Evolutionary conservation across 2,888 invertebrate species (phyloP).

Genomic region (Eulithis testata): DNA sequence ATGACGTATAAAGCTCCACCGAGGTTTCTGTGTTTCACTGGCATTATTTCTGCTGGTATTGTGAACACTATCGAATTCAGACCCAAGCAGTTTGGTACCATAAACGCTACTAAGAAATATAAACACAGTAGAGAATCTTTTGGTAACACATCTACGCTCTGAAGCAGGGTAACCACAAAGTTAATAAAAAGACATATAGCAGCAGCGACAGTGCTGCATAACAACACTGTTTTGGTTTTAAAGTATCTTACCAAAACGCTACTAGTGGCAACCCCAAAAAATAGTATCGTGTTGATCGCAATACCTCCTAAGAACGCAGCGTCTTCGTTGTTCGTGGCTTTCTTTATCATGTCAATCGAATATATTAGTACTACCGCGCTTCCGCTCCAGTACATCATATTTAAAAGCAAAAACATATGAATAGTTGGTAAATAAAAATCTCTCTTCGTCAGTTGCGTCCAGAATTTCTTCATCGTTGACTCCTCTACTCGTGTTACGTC

Average conservation of each 20-base stretch:
- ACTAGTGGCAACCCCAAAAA: not conserved
- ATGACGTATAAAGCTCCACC: conserved; percentile 34
- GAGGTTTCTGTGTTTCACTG: conserved; percentile 38
- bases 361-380: conserved; percentile 28
- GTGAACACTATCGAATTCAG: conserved; percentile 17
- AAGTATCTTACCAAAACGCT: not conserved
- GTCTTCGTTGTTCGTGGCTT: conserved; percentile 23
- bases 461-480: conserved; percentile 1
- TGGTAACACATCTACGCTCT: conserved; percentile 19
- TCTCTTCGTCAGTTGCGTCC: conserved; percentile 19
- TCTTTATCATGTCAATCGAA: conserved; percentile 27
- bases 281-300: conserved; percentile 1
- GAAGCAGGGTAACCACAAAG: not conserved
- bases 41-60: conserved; percentile 37
- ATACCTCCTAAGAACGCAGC: conserved; percentile 24
- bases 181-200: conserved; percentile 1
- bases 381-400: conserved; percentile 39
- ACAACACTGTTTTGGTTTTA: not conserved
- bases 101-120: conserved; percentile 30
- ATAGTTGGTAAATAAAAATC: conserved; percentile 40
- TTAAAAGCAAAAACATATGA: conserved; percentile 31
- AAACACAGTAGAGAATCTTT: conserved; percentile 27
- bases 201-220: not conserved
- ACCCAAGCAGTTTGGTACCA: conserved; percentile 24
- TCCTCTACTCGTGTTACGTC: not conserved